Evolutionary conservation across 2,797 vertebrate genomes (phyloP).

Genomic region (Fratercula arctica): DNA sequence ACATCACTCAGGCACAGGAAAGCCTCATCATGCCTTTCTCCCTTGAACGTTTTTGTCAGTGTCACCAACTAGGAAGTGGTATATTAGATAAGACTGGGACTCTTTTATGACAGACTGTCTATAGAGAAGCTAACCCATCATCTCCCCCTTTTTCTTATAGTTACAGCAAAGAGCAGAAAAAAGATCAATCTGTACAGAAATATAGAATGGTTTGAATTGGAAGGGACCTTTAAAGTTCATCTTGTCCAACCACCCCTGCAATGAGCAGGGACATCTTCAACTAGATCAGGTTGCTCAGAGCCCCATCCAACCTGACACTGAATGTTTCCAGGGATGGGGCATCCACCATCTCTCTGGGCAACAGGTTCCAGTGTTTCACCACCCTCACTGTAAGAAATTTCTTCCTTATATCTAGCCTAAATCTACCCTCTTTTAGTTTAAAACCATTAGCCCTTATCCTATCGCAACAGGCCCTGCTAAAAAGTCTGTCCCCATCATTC

Average conservation of each 20-base stretch:
- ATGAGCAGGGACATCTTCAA: background rate
- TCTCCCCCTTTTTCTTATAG: background rate
- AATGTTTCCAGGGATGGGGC: background rate
- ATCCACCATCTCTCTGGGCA: too few relatives aligned
- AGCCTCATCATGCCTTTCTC: background rate
- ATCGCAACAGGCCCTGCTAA: background rate
- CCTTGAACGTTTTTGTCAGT: background rate
- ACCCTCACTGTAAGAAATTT: background rate
- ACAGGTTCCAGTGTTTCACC: background rate
- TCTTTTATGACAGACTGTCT: background rate
- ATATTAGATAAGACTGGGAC: background rate
- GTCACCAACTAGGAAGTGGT: background rate
- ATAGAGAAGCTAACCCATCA: background rate
- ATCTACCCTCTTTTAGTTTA: background rate
- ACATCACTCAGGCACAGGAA: background rate
- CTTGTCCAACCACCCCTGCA: background rate
- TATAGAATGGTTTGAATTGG: background rate
- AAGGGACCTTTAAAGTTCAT: background rate
- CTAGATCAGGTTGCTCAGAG: background rate
- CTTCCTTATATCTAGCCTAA: background rate
- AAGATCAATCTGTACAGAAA: accelerated
- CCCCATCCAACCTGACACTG: background rate
- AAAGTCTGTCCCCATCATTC: background rate
- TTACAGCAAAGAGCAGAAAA: background rate
- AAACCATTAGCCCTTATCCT: background rate